phyloP scores from a whole-genome alignment of 2,888 invertebrate species.

The Cantharis flavilabris region DNA sequence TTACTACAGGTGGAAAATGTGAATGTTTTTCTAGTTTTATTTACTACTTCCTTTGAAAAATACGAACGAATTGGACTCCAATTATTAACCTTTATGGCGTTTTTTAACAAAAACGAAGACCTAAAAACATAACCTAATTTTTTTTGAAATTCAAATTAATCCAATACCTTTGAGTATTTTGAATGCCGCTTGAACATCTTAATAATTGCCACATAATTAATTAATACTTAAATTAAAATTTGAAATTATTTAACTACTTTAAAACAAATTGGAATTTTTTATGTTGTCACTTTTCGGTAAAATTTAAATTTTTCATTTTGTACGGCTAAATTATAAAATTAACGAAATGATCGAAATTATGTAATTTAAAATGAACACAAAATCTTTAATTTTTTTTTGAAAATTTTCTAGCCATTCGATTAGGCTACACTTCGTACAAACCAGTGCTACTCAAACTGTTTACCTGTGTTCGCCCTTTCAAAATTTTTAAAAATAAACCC shows the following conservation, averaged over 20 bases:
- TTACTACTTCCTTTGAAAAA: constrained; percentile 12
- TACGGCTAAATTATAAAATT: not conserved
- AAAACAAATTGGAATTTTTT: not conserved
- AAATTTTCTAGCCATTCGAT: not conserved
- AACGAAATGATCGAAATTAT: not conserved
- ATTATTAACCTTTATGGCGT: constrained; percentile 7
- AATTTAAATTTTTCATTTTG: not conserved
- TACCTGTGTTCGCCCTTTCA: too few species aligned
- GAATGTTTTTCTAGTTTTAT: not conserved
- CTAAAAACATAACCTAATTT: constrained; percentile 12
- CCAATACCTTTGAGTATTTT: constrained; percentile 10
- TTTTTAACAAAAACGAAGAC: constrained; percentile 11
- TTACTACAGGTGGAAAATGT: constrained; percentile 30
- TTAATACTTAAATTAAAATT: constrained; percentile 7
- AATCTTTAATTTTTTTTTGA: not conserved
- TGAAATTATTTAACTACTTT: not conserved
- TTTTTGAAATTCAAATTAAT: constrained; percentile 10
- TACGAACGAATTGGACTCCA: constrained; percentile 11
- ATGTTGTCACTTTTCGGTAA: not conserved
- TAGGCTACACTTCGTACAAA: not conserved
- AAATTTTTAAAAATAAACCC: too few species aligned
- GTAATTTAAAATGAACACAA: not conserved
- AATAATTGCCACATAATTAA: constrained; percentile 35
- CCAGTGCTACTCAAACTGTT: not conserved
- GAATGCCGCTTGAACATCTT: constrained; percentile 30